Evolutionary conservation across 2,888 invertebrate genomes (phyloP), one percentile per base, ranked within the genome.

Genomic region (Macroteleia sp.): DNA sequence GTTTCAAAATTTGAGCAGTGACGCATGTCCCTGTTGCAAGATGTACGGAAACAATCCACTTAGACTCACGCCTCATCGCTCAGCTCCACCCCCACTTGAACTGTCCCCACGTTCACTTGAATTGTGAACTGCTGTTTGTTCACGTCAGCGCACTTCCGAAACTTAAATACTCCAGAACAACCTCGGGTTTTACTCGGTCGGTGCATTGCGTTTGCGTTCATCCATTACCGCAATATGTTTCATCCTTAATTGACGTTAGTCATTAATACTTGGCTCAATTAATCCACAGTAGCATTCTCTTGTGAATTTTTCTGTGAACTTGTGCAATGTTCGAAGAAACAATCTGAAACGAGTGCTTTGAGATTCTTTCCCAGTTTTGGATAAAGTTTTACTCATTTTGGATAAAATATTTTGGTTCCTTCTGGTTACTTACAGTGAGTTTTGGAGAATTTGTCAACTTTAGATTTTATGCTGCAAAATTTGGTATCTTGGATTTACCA

Each of bases 161-260:
- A 30, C 52, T 25, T 57, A 25, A 41, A 28, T n/a, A 50, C 59
- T 62, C 61, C 61, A 56, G 75, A 61, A 14, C 42, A 75, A 54
- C 25, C 22, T 20, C 41, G 59, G 22, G 10, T 41, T 20, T 62
- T 30, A 30, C 41, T 59, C 46, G 46, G 46, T 22, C 59, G 46
- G 28, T n/a, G 44, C 25, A 25, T 44, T 41, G 4, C 3, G 12
- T 34, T 34, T 8, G 34, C 34, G n/a, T 14, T 34, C 34, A 34
- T 34, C 12, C 8, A 34, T 3, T 12, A 34, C n/a, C 34, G 34
- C 34, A 14, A 34, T 8, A 34, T 34, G 34, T n/a, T 12, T 34
- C 34, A 34, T 34, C 34, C 34, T 12, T 34, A 14, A 34, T 2
- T 34, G 34, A 34, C 34, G 6, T 34, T 14, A 14, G 12, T 14